Percentiles rank a stretch among this genome's conserved stretches.
These are phyloP conservation scores for Leptinotarsa lineolata DNA, from an alignment of 1,140 invertebrate genomes.

Conservation along the genomic window DNA sequence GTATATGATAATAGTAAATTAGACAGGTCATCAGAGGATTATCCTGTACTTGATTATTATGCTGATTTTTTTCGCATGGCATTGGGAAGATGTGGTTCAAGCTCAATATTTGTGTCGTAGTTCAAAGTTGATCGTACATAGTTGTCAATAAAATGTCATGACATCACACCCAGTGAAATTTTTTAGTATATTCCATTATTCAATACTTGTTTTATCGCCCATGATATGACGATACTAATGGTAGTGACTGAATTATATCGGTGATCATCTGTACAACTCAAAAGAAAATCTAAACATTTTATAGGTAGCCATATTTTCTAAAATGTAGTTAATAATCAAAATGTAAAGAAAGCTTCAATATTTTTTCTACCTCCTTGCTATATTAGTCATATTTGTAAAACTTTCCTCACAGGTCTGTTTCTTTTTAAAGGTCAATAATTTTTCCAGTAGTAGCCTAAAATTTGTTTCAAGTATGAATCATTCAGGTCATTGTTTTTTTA, in stretches of 20 bases:
- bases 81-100: constrained; percentile 32
- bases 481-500: too few species aligned
- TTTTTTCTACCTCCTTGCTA: constrained; percentile 22
- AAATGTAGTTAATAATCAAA: constrained; percentile 24
- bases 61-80: neutral
- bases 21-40: too few species aligned
- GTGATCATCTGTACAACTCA: constrained; percentile 28
- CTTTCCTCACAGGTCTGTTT: neutral
- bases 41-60: too few species aligned
- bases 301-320: constrained; percentile 27
- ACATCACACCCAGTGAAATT: constrained; percentile 34
- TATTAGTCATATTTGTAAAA: neutral
- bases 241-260: constrained; percentile 2
- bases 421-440: too few species aligned
- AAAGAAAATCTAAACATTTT: constrained; percentile 27
- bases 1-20: too few species aligned
- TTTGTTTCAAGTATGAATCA: too few species aligned
- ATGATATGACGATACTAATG: constrained; percentile 10
- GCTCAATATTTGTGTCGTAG: constrained; percentile 42
- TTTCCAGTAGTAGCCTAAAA: too few species aligned
- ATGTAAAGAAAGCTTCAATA: constrained; percentile 18
- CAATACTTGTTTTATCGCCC: constrained; percentile 11
- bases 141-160: constrained; percentile 29
- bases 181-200: constrained; percentile 4
- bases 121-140: constrained; percentile 37